Evolutionary conservation across 2,888 invertebrate genomes (phyloP), one percentile per base, ranked within the genome.

Genomic region (Macroteleia sp.): DNA sequence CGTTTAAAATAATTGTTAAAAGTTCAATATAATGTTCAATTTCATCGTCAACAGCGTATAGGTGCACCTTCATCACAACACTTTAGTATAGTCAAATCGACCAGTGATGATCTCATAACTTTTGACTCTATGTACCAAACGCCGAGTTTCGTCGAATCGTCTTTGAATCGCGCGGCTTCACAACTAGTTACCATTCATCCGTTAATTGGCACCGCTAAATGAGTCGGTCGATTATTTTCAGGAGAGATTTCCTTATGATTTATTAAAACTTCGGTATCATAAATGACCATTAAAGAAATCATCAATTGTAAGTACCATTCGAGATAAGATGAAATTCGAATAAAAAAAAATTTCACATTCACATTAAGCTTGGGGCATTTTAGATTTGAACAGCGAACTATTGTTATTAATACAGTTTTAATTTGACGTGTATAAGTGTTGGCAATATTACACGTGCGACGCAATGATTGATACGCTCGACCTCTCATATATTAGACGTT

Each of bases 191-290:
- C 48, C 30, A 44, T 61, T 61, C 59, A 54, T 34, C 28, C 34
- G 69, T 59, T 69, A 69, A 69, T 69, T 69, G 69, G 61, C 42
- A 46, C n/a, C 30, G 46, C 48, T 62, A 71, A 73, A 66, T 50
- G 42, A 57, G 50, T 66, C 56, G 62, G 25, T 6, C 39, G 62
- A 62, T 62, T 71, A 62, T 62, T 41, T 56, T 14, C 22, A 34
- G 20, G 52, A 34, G 44, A 73, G 73, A 73, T 73, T 73, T 64
- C 20, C 44, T 25, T 66, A 66, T 73, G 73, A 73, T 73, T 73
- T 64, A 73, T 73, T 73, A 52, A 57, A 73, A 73, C n/a, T 50
- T 36, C 48, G 14, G 42, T 36, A 42, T 30, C 57, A 30, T 57
- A 48, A 66, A 30, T 44, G 48, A 25, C 54, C 41, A 61, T 75